phyloP scores from a whole-genome alignment of 2,113 vertebrate species.

The Grus americana region DNA sequence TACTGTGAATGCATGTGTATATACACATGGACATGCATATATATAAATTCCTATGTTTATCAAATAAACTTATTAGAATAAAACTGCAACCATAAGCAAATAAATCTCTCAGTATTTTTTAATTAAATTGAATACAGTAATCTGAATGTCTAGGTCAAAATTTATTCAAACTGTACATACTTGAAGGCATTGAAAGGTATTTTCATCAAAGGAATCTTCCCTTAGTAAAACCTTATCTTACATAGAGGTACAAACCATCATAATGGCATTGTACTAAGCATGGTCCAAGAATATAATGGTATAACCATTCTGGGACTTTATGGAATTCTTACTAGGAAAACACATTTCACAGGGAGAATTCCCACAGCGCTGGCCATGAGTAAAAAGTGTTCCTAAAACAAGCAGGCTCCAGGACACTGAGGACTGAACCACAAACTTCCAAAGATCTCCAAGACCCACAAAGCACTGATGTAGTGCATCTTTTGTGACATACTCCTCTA shows the following conservation, averaged over 20 bases:
- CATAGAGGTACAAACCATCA: neutral
- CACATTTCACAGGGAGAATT: neutral
- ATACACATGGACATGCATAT: neutral
- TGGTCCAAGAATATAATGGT: neutral
- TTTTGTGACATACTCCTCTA: neutral
- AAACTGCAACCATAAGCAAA: neutral
- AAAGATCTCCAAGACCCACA: neutral
- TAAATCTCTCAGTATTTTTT: neutral
- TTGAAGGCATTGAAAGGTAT: neutral
- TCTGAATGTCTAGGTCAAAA: neutral
- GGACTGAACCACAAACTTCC: neutral
- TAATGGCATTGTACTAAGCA: neutral
- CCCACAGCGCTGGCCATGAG: neutral
- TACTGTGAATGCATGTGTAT: neutral
- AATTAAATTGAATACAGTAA: neutral
- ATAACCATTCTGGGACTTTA: neutral
- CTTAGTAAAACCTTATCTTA: neutral
- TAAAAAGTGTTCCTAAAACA: neutral
- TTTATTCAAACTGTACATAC: neutral
- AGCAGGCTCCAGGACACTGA: neutral
- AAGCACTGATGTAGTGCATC: neutral
- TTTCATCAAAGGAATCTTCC: neutral
- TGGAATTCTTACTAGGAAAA: neutral
- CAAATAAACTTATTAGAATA: neutral
- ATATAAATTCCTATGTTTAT: neutral